Percentiles rank a stretch among this genome's conserved stretches.
These are phyloP conservation scores for Indri indri DNA, from an alignment of 2,113 vertebrate species.

Conservation along the genomic window DNA sequence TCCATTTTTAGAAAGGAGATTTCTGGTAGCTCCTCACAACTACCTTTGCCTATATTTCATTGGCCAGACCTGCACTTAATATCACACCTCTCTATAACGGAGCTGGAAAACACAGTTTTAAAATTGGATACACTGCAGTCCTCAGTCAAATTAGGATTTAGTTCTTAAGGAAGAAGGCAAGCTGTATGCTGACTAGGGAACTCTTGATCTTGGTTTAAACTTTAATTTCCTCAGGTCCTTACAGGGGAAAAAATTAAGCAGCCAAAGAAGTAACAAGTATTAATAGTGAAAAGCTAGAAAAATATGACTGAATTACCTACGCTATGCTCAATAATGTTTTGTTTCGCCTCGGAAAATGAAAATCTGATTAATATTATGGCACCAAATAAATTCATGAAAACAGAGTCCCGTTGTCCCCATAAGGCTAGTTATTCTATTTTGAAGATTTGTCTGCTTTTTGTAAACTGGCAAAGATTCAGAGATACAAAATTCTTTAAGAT, in stretches of 20 bases:
- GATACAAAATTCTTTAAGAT: not conserved
- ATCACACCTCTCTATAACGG: not conserved
- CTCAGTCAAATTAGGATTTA: not conserved
- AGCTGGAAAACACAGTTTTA: not conserved
- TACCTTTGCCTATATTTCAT: not conserved
- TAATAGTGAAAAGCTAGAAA: not conserved
- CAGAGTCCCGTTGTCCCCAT: not conserved
- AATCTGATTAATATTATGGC: not conserved
- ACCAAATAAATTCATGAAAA: slow-evolving; percentile 1
- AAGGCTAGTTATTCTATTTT: not conserved
- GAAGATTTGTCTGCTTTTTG: not conserved
- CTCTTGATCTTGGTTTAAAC: not conserved
- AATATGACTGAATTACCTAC: not conserved
- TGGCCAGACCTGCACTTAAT: not conserved
- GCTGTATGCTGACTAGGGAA: not conserved
- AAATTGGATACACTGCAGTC: not conserved
- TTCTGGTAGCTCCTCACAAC: not conserved
- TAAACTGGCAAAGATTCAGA: slow-evolving; percentile 39
- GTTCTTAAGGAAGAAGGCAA: not conserved
- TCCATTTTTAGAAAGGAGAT: not conserved
- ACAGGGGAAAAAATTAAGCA: not conserved
- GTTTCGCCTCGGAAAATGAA: not conserved
- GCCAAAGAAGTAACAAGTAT: not conserved
- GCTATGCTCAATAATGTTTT: not conserved
- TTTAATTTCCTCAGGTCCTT: slow-evolving; percentile 4